phyloP scores from a whole-genome alignment of 1,140 invertebrate genomes.

The Lordiphosa clarofinis region DNA sequence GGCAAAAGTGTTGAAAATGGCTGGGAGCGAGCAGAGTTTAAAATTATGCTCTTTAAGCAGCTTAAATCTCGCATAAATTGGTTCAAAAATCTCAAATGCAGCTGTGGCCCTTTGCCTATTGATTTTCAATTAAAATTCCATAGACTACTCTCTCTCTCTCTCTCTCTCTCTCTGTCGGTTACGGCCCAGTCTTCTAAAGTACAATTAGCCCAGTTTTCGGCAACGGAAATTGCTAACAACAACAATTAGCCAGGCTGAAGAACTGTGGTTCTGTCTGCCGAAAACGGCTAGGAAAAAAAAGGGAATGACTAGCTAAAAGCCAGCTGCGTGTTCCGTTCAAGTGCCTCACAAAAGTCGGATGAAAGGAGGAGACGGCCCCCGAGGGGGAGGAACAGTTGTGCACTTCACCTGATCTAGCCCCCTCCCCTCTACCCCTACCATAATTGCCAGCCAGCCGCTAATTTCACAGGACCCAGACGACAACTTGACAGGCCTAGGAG shows the following conservation, averaged over 20 bases:
- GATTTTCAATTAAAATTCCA: conserved; percentile 77
- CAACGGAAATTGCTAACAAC: conserved; percentile 69
- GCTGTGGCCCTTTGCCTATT: conserved; percentile 46
- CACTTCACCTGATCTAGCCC: conserved; percentile 30
- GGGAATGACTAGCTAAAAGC: neutral
- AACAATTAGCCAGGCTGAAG: conserved; percentile 43
- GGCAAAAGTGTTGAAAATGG: conserved; percentile 56
- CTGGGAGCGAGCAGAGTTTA: conserved; percentile 29
- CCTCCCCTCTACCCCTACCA: conserved; percentile 24
- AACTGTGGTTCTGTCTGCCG: conserved; percentile 19
- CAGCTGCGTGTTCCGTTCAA: conserved; percentile 27
- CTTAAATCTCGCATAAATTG: neutral
- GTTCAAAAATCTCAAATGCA: neutral
- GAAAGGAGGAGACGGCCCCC: neutral
- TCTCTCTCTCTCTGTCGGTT: no score
- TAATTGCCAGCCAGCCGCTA: conserved; percentile 59
- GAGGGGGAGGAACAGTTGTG: conserved; percentile 10
- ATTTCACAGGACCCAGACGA: conserved; percentile 64
- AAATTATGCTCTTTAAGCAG: conserved; percentile 9
- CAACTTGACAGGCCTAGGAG: conserved; percentile 58
- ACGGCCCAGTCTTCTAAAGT: neutral
- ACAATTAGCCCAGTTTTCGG: conserved; percentile 69
- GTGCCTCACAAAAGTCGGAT: conserved; percentile 27
- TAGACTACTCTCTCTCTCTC: conserved; percentile 34
- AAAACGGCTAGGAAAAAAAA: conserved; percentile 3